Conservation (phyloP, 2,797 vertebrate species). For the Pantherophis alleghaniensis region DNA sequence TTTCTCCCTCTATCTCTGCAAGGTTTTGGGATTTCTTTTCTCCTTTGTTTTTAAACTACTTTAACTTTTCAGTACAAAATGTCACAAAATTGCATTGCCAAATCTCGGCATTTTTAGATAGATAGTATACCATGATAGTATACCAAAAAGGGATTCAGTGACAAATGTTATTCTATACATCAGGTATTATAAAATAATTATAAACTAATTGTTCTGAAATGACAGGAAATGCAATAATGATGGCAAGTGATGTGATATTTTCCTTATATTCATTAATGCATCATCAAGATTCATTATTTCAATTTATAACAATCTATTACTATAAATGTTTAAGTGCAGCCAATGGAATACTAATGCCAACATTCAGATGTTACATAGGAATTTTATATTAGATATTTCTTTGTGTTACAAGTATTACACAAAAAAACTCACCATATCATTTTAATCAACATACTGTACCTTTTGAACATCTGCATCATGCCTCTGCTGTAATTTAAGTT, state of each 20-base stretch:
- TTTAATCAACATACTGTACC: conserved; percentile 67
- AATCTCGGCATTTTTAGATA: background rate
- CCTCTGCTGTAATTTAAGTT: conserved; percentile 88
- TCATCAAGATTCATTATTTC: background rate
- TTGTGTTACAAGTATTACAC: background rate
- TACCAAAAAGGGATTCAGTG: background rate
- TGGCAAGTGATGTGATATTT: background rate
- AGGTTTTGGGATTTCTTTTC: background rate
- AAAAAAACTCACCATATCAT: background rate
- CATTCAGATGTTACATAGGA: background rate
- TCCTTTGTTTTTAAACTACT: background rate
- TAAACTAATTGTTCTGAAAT: background rate
- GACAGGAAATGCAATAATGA: background rate
- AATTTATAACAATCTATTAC: conserved; percentile 11
- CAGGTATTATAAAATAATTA: background rate
- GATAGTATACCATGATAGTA: background rate
- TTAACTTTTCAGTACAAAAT: background rate
- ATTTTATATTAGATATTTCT: background rate
- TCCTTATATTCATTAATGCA: background rate
- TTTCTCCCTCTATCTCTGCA: background rate
- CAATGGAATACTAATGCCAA: conserved; percentile 10
- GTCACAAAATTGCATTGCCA: background rate
- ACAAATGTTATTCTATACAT: background rate
- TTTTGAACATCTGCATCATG: conserved; percentile 90
- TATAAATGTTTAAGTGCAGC: conserved; percentile 3